Conservation (phyloP, 23 tunicate genomes). For the Halocynthia roretzi region DNA sequence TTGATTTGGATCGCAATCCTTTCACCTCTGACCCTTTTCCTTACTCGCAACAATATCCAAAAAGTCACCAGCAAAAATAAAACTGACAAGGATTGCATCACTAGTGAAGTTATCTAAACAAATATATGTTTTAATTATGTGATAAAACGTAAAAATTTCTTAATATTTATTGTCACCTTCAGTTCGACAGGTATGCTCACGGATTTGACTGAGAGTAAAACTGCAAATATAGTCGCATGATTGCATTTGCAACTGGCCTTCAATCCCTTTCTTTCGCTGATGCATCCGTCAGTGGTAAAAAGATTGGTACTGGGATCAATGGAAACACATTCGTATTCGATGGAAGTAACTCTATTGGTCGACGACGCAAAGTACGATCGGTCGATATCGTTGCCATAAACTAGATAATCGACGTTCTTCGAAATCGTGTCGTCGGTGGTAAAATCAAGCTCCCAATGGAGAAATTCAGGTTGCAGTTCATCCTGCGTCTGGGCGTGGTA, state of each 20-base stretch:
- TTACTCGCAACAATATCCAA: conserved; percentile 1
- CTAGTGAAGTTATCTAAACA: background rate
- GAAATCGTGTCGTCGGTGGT: too few relatives aligned
- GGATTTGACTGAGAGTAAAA: conserved; percentile 26
- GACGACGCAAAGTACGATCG: too few relatives aligned
- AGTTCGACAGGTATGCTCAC: conserved; percentile 21
- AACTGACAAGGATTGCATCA: conserved; percentile 4
- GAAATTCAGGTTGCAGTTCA: too few relatives aligned
- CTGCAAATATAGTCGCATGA: conserved; percentile 55
- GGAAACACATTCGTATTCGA: background rate
- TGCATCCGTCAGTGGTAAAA: conserved; percentile 2
- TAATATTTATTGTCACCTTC: conserved; percentile 16
- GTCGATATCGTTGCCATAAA: too few relatives aligned
- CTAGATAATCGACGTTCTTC: too few relatives aligned
- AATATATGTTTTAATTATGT: background rate
- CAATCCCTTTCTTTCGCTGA: background rate
- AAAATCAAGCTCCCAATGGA: too few relatives aligned
- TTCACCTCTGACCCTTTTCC: conserved; percentile 19
- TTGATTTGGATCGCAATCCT: conserved; percentile 24
- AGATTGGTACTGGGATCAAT: background rate
- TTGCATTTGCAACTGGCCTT: conserved; percentile 26
- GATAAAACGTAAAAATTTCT: background rate
- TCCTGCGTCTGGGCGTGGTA: too few relatives aligned
- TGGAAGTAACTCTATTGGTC: too few relatives aligned
- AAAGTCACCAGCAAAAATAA: conserved; percentile 6